Conservation (phyloP, 2,888 invertebrate genomes). For the Bellardia bayeri region DNA sequence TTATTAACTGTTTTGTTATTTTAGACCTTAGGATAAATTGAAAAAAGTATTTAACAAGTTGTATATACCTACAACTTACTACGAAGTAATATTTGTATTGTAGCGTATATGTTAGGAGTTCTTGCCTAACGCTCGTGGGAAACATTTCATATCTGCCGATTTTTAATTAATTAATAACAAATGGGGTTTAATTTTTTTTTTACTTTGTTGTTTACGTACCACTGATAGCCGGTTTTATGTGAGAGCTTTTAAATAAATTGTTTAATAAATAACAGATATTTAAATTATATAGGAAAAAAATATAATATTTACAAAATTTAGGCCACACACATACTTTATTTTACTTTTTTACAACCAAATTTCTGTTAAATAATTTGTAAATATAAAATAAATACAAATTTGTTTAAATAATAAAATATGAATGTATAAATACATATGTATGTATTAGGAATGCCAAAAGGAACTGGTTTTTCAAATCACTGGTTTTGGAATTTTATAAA, state of each 20-base stretch:
- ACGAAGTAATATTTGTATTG: background rate
- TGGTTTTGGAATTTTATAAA: too few relatives aligned
- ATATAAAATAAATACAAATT: constrained; percentile 4
- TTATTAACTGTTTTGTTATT: background rate
- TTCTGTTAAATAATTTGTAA: background rate
- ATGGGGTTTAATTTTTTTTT: constrained; percentile 28
- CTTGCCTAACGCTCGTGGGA: background rate
- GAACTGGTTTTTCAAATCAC: too few relatives aligned
- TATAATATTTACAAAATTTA: constrained; percentile 23
- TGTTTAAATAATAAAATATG: background rate
- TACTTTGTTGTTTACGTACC: background rate
- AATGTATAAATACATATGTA: too few relatives aligned
- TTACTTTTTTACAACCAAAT: background rate
- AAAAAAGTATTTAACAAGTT: background rate
- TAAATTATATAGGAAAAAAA: constrained; percentile 33
- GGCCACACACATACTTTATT: background rate
- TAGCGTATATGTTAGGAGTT: background rate
- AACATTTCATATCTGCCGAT: constrained; percentile 14
- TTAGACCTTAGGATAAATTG: background rate
- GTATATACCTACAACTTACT: constrained; percentile 4
- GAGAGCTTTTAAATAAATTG: constrained; percentile 69
- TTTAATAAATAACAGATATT: constrained; percentile 60
- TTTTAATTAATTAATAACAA: constrained; percentile 67
- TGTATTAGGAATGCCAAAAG: too few relatives aligned
- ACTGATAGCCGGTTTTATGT: constrained; percentile 46